Conservation (phyloP, 2,888 invertebrate genomes). For the Orchestes rusci region DNA sequence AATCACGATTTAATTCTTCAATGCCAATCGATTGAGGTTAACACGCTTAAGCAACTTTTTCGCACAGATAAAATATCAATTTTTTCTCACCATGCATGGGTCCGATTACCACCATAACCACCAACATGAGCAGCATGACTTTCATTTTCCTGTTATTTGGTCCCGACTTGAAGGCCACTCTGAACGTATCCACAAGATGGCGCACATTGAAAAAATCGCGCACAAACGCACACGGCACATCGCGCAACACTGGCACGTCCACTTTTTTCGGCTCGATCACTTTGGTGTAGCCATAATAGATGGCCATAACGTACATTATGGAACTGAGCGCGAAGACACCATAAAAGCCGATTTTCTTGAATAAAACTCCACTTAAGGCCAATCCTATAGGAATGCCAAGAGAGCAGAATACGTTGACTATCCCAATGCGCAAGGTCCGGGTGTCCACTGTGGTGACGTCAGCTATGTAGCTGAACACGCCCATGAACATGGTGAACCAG, state of each 20-base stretch:
- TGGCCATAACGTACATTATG: constrained; percentile 63
- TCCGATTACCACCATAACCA: constrained; percentile 78
- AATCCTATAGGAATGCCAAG: constrained; percentile 85
- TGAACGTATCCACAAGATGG: constrained; percentile 70
- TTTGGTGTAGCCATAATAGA: constrained; percentile 65
- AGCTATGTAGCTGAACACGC: constrained; percentile 81
- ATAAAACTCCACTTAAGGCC: constrained; percentile 76
- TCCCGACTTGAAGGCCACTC: constrained; percentile 72
- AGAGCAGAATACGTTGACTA: constrained; percentile 83
- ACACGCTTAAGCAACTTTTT: too few species aligned
- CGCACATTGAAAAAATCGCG: constrained; percentile 68
- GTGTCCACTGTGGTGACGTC: constrained; percentile 79
- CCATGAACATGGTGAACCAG: constrained; percentile 88
- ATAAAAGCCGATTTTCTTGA: constrained; percentile 70
- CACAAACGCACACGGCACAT: constrained; percentile 50
- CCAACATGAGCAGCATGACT: constrained; percentile 70
- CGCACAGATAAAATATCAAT: too few species aligned
- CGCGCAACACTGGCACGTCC: constrained; percentile 45
- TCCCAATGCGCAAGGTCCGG: constrained; percentile 77
- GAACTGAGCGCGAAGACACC: constrained; percentile 76
- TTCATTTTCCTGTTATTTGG: constrained; percentile 66
- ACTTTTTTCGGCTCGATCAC: constrained; percentile 61
- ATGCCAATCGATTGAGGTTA: too few species aligned
- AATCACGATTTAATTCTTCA: too few species aligned
- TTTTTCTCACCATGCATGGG: constrained; percentile 80